These are phyloP conservation scores for Cantharis nigra DNA, from an alignment of 2,888 invertebrate genomes.

Conservation along the genomic window DNA sequence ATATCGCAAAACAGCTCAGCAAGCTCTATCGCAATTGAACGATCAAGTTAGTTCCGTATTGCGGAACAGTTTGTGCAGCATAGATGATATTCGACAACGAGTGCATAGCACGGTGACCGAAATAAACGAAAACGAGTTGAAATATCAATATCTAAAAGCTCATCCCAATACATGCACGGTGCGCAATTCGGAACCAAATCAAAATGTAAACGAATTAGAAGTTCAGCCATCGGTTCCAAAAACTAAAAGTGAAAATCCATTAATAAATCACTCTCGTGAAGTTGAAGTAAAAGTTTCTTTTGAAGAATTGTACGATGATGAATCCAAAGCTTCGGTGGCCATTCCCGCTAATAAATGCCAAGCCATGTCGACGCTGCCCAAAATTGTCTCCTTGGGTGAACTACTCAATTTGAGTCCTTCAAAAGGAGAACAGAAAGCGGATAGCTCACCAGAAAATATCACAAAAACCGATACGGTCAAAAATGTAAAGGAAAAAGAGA, in stretches of 20 bases:
- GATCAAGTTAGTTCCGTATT: slow-evolving; percentile 38
- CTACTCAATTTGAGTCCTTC: not conserved
- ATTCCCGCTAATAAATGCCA: not conserved
- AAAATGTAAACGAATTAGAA: not conserved
- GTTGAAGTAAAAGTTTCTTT: not conserved
- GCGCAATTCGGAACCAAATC: not conserved
- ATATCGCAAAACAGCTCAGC: slow-evolving; percentile 4
- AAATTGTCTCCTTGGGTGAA: not conserved
- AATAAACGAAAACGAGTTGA: slow-evolving; percentile 16
- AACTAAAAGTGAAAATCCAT: not conserved
- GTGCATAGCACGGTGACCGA: slow-evolving; percentile 36
- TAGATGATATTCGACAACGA: slow-evolving; percentile 37
- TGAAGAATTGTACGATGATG: not conserved
- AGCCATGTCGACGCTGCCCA: not conserved
- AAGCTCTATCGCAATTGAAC: slow-evolving; percentile 32
- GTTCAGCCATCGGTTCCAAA: not conserved
- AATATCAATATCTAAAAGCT: slow-evolving; percentile 1
- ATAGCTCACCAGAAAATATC: not conserved
- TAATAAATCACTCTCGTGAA: not conserved
- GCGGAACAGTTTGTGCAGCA: slow-evolving; percentile 35
- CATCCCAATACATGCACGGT: not conserved
- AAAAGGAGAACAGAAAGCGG: not conserved
- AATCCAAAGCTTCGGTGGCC: not conserved
- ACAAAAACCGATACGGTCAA: not conserved
- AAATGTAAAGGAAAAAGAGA: not conserved